Evolutionary conservation across 30 jellyfish, hydroid and myxozoan species (phyloP), one percentile per base, ranked within the genome.

Genomic region (Nemopilema nomurai): DNA sequence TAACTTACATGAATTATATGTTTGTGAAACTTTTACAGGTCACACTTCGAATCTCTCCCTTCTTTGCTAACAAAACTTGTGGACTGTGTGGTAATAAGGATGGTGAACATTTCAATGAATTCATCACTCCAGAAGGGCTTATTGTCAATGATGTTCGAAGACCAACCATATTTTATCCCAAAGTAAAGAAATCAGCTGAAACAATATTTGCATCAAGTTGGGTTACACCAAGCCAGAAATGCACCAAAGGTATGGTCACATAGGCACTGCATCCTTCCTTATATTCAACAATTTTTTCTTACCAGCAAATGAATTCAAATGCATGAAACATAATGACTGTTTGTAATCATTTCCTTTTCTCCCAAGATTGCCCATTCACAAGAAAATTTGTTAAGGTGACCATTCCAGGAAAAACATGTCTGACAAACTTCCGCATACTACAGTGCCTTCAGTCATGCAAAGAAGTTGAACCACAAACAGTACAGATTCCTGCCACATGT

Each of bases 31-130:
- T 28, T 6, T 20, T 71, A 8, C 49, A 87, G 96, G 85, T 87
- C 62, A 49, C 85, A 20, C 62, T 89, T 1, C 72, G 87, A 8
- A 67, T 90, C 18, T 74, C 93, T 18, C 91, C 97, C 28, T 27
- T 76, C 64, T 90, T 79, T 73, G 81, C 86, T 18, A 90, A 71
- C 90, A 90, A 82, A 41, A 74, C 91, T 18, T 90, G 97, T 53
- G 97, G 97, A 13, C 87, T 90, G 51, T 90, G 97, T 76, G 97
- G 97, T 1, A 77, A 90, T 51, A 74, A 30, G 33, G 89, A 90
- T 50, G 91, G 91, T 13, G 97, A 90, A 63, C 62, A 29, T 24
- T 62, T 57, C 72, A 72, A 83, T 62, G 97, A 90, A 20, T 83
- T 90, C 72, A 28, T 31, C 6, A 90, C 93, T 16, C 97, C 97